Conservation (phyloP, 2,113 vertebrate genomes). For the Turdus rufiventris region DNA sequence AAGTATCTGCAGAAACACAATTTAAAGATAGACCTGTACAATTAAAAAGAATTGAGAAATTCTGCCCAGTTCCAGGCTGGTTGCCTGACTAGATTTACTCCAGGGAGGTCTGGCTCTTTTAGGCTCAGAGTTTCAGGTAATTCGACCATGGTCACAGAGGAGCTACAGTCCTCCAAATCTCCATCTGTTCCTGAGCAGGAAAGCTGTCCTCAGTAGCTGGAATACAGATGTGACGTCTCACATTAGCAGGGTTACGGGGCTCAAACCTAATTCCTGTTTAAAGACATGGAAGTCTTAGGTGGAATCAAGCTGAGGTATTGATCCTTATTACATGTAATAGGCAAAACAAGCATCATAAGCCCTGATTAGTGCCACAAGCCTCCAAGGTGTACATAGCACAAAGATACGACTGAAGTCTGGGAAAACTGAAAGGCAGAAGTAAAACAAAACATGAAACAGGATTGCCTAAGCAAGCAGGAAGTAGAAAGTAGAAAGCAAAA, state of each 20-base stretch:
- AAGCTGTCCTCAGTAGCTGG: background rate
- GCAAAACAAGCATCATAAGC: slow-evolving; percentile 4
- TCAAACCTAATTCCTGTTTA: slow-evolving; percentile 41
- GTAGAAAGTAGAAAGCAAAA: background rate
- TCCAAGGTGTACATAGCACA: background rate
- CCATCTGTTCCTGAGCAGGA: background rate
- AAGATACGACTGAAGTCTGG: background rate
- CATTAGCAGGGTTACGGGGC: slow-evolving; percentile 11
- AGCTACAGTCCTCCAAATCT: background rate
- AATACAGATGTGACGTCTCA: slow-evolving; percentile 29
- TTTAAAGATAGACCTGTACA: background rate
- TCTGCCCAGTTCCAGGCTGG: background rate
- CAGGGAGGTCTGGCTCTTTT: background rate
- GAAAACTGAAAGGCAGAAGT: background rate
- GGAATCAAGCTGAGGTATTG: slow-evolving; percentile 24
- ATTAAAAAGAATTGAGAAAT: background rate
- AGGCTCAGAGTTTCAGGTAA: background rate
- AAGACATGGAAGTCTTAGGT: slow-evolving; percentile 25
- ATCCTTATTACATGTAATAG: slow-evolving; percentile 1
- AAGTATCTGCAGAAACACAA: slow-evolving; percentile 13
- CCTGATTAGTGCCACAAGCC: background rate
- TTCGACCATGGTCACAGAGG: background rate
- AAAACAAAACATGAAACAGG: background rate
- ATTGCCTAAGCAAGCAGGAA: background rate
- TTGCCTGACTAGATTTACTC: background rate